A percentile compares a stretch with the other conserved stretches of the same genome.
These are phyloP conservation scores for Spatulosminthurus flaviceps DNA, from an alignment of 2,888 invertebrate genomes.

Conservation along the genomic window DNA sequence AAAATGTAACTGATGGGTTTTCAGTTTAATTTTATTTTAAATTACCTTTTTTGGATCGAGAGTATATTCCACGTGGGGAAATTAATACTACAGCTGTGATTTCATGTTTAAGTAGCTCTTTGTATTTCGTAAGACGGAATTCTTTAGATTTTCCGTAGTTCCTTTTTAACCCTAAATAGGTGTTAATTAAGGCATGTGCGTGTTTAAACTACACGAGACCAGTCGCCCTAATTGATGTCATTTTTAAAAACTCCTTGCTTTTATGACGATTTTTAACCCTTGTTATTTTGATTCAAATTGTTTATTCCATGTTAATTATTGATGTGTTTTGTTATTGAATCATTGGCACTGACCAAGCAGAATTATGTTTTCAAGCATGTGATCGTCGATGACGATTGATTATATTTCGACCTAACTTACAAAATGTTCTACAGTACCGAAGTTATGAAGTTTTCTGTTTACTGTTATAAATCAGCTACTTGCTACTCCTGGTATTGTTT, in stretches of 20 bases:
- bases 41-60: not conserved
- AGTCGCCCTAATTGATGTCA: no score
- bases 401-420: no score
- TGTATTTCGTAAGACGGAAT: not conserved
- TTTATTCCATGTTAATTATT: no score
- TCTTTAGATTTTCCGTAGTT: not conserved
- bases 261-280: no score
- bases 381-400: no score
- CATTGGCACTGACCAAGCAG: no score
- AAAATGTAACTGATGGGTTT: not conserved
- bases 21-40: no score
- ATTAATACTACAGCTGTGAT: slow-evolving; percentile 2
- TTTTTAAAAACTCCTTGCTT: no score
- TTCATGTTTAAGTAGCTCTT: not conserved
- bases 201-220: not conserved
- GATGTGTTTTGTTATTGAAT: no score
- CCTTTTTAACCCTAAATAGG: not conserved
- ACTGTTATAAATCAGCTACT: not conserved
- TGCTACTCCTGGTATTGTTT: not conserved
- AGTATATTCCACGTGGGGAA: not conserved
- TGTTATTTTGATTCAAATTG: no score
- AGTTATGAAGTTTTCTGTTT: not conserved
- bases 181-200: not conserved
- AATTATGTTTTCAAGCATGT: no score
- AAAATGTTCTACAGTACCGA: no score